Conservation (phyloP, 2,113 vertebrate species). For the Procavia capensis region DNA sequence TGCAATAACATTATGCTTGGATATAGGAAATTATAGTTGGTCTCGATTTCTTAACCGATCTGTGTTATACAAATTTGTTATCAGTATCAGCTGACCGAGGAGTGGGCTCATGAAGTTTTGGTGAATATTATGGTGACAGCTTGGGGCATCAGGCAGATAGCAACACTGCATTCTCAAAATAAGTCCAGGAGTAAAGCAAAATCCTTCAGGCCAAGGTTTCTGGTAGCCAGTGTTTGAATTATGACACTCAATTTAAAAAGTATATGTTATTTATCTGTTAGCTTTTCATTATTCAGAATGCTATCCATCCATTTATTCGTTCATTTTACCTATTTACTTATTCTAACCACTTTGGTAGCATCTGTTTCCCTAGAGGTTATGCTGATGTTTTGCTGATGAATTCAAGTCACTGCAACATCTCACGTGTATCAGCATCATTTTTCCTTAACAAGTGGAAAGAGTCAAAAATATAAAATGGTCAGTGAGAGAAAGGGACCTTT, state of each 20-base stretch:
- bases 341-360: neutral
- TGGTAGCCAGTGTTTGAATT: conserved; percentile 40
- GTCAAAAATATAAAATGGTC: conserved; percentile 30
- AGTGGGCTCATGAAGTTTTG: neutral
- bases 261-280: neutral
- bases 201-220: conserved; percentile 18
- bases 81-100: conserved; percentile 10
- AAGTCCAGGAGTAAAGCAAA: neutral
- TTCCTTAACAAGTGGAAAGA: conserved; percentile 55
- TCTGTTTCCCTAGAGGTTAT: neutral
- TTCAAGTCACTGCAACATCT: neutral
- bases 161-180: conserved; percentile 37
- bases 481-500: conserved; percentile 1
- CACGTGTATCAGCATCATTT: conserved; percentile 21
- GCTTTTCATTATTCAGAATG: conserved; percentile 7
- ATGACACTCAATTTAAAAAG: neutral
- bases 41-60: neutral
- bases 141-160: neutral
- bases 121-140: neutral
- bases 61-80: neutral
- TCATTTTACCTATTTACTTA: neutral
- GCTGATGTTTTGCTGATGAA: conserved; percentile 28
- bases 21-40: neutral
- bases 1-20: too few species aligned
- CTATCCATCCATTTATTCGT: neutral